Evolutionary conservation across 2,113 vertebrate species (phyloP).

Genomic region (Rhynchomys soricoides): DNA sequence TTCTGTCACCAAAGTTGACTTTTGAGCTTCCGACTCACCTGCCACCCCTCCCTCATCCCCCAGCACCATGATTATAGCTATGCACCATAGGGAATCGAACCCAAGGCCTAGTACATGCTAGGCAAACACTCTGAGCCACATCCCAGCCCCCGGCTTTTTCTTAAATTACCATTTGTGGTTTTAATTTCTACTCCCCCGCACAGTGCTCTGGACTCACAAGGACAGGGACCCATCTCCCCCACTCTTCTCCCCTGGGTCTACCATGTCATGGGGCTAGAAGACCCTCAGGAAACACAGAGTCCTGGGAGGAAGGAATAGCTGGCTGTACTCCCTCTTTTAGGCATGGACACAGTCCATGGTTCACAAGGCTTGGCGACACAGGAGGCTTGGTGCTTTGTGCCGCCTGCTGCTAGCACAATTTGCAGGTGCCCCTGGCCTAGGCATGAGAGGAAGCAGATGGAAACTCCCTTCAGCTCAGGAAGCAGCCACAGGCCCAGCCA

Average conservation of each 20-base stretch:
- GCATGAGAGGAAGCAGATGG: background rate
- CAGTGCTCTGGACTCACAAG: too few relatives aligned
- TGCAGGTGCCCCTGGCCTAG: background rate
- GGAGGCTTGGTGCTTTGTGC: background rate
- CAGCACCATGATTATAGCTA: too few relatives aligned
- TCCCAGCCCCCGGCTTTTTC: background rate
- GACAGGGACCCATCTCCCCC: background rate
- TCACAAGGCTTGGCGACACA: fast-evolving
- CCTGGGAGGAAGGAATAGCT: fast-evolving
- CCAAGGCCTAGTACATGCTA: background rate
- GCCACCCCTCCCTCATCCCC: too few relatives aligned
- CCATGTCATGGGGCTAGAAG: background rate
- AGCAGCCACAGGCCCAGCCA: background rate
- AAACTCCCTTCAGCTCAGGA: background rate
- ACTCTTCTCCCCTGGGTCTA: too few relatives aligned
- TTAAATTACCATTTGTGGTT: background rate
- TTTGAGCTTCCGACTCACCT: background rate
- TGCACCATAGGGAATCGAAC: background rate
- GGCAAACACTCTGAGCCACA: background rate
- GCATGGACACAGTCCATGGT: fast-evolving
- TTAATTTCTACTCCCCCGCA: background rate
- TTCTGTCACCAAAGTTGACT: background rate
- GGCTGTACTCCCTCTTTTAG: too few relatives aligned
- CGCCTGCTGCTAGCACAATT: fast-evolving
- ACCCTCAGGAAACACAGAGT: fast-evolving